Conservation (phyloP, 2,797 vertebrate species). For the Fistularia tabacaria region DNA sequence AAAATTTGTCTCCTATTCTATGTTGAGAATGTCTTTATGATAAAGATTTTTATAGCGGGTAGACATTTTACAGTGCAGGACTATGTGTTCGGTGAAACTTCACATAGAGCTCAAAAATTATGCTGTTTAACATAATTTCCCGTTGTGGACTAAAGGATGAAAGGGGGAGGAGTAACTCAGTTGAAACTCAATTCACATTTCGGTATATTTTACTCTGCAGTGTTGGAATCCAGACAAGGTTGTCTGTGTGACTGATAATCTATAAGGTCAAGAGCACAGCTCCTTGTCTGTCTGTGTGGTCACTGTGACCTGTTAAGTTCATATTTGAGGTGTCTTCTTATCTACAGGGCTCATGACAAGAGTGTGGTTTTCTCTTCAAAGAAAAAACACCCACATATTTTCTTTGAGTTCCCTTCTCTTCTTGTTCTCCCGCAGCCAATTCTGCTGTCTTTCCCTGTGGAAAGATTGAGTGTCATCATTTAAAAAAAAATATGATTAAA, state of each 20-base stretch:
- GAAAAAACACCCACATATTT: slow-evolving; percentile 37
- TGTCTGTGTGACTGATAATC: slow-evolving; percentile 6
- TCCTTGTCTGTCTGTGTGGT: slow-evolving; percentile 32
- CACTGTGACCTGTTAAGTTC: slow-evolving; percentile 28
- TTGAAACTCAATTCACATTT: too few species aligned
- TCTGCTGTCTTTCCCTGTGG: slow-evolving; percentile 18
- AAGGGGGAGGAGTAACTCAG: too few species aligned
- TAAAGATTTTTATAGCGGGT: too few species aligned
- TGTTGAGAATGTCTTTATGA: too few species aligned
- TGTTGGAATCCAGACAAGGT: not conserved
- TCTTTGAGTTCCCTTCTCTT: slow-evolving; percentile 11
- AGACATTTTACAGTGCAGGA: too few species aligned
- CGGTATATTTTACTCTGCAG: too few species aligned
- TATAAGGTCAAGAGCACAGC: slow-evolving; percentile 20
- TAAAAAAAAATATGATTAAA: too few species aligned
- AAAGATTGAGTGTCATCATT: slow-evolving; percentile 38
- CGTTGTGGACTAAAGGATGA: too few species aligned
- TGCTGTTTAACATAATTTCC: too few species aligned
- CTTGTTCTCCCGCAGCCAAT: slow-evolving; percentile 12
- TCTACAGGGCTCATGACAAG: slow-evolving; percentile 30
- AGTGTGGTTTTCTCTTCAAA: slow-evolving; percentile 48
- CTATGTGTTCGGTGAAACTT: too few species aligned
- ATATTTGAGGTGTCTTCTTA: slow-evolving; percentile 38
- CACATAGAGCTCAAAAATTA: too few species aligned
- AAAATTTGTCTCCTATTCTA: too few species aligned